Base-by-base conservation (phyloP, 2,113 vertebrate species). In the Opisthocomus hoazin region DNA sequence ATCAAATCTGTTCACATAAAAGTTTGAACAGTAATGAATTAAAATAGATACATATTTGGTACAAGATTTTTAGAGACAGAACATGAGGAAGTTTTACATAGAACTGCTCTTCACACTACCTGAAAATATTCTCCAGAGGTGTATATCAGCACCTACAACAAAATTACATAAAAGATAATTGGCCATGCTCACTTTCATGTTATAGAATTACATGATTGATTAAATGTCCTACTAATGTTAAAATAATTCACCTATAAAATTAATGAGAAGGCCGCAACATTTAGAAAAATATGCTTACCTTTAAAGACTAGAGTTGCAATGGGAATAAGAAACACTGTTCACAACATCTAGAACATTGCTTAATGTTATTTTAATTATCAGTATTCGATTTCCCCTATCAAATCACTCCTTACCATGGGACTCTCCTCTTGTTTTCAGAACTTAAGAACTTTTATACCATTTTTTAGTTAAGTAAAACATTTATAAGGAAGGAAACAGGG, bases 41-140 rank as follows among this genome's bases (percentile, higher is more conserved):
- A 96, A 97, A 97, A 96, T n/a, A n/a, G n/a, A 88, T 75, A 97
- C 53, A 80, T 74, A 97, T 36, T 24, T 96, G 82, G 66, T 84
- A 96, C 66, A 96, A 95, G 79, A 97, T 85, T 48, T 76, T 96
- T 82, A 89, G 87, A 96, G 29, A 61, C 51, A 97, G 74, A 74
- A 84, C n/a, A 82, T 66, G 54, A 94, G 73, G 84, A 95, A 95
- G 92, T 96, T 96, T 95, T 95, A 92, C 84, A 95, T 43, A 68
- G 39, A 97, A 87, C 48, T 96, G 90, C 54, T 83, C 90, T 80
- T 84, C 48, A 69, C 3, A 0, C 18, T 69, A n/a, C 23, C 60
- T 77, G 57, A 82, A 92, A 82, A 36, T 56, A 71, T 37, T 65
- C 36, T 92, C 51, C 64, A 78, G 64, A 92, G 12, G 63, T 10